Percentiles rank a stretch among this genome's conserved stretches.
Conservation (phyloP, 2,888 invertebrate genomes). For the Flexamia atlantica region DNA sequence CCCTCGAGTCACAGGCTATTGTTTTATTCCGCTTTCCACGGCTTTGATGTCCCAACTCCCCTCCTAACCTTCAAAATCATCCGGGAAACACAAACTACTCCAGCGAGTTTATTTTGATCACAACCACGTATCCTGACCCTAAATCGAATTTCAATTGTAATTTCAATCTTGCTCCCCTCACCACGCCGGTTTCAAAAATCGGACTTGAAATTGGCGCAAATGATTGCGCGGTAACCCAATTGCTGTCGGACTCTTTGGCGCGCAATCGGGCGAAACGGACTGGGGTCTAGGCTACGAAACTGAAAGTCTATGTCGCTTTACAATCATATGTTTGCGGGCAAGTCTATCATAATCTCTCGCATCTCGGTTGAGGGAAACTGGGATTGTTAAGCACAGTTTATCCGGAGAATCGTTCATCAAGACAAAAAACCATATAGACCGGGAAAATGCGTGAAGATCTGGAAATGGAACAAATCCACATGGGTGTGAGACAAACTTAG, state of each 20-base stretch:
- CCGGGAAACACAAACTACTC: constrained; percentile 38
- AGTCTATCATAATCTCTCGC: too few relatives aligned
- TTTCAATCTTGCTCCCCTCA: constrained; percentile 57
- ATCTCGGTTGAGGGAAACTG: too few relatives aligned
- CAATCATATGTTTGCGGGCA: too few relatives aligned
- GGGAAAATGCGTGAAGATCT: too few relatives aligned
- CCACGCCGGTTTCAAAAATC: constrained; percentile 53
- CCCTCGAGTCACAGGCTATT: background rate
- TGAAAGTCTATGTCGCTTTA: too few relatives aligned
- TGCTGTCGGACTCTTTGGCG: constrained; percentile 60
- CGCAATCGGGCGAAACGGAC: constrained; percentile 3
- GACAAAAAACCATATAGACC: too few relatives aligned
- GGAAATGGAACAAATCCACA: too few relatives aligned
- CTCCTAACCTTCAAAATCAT: background rate
- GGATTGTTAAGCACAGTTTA: too few relatives aligned
- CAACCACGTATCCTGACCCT: constrained; percentile 47
- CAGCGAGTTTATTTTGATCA: constrained; percentile 47
- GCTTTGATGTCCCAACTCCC: constrained; percentile 36
- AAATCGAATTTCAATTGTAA: constrained; percentile 58
- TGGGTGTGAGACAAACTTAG: too few relatives aligned
- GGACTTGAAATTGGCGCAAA: constrained; percentile 56
- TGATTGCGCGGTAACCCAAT: constrained; percentile 58
- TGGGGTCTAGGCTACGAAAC: background rate
- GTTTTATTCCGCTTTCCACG: background rate
- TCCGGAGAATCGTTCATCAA: too few relatives aligned